These are phyloP conservation scores for Seriola quinqueradiata DNA, from an alignment of 2,113 vertebrate species.

Conservation along the genomic window DNA sequence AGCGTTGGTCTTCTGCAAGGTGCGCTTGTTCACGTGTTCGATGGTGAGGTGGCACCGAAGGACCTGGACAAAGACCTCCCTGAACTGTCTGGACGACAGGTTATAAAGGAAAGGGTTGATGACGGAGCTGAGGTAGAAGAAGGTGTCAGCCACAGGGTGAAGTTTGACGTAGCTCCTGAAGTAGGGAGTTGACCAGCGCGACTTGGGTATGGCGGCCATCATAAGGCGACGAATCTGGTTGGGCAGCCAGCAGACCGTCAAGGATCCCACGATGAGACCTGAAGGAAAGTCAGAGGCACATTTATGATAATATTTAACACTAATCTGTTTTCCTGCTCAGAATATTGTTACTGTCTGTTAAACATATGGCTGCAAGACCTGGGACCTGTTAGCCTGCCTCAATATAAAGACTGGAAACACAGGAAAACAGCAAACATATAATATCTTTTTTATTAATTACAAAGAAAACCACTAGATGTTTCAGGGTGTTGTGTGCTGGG, in stretches of 20 bases:
- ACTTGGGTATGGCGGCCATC: slow-evolving; percentile 90
- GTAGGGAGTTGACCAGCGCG: slow-evolving; percentile 86
- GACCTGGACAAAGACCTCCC: slow-evolving; percentile 90
- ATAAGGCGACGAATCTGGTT: slow-evolving; percentile 93
- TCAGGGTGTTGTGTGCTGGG: neutral
- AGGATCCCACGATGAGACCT: slow-evolving; percentile 91
- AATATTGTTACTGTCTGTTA: neutral
- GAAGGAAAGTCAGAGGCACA: neutral
- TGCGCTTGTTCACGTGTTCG: slow-evolving; percentile 87
- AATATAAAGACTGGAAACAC: neutral
- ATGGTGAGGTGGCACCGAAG: slow-evolving; percentile 88
- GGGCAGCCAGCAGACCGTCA: slow-evolving; percentile 94
- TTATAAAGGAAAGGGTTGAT: slow-evolving; percentile 96
- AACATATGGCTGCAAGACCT: neutral
- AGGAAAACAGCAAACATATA: neutral
- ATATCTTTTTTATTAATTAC: neutral
- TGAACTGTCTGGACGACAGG: slow-evolving; percentile 93
- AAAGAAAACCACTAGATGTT: neutral
- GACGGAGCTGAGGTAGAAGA: slow-evolving; percentile 97
- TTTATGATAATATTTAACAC: neutral
- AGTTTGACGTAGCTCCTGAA: slow-evolving; percentile 88
- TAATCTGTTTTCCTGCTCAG: neutral
- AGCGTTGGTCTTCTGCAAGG: slow-evolving; percentile 29
- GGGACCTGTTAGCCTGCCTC: neutral
- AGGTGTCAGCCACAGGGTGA: slow-evolving; percentile 89